Conservation (phyloP, 2,888 invertebrate species). For the Ochropacha duplaris region DNA sequence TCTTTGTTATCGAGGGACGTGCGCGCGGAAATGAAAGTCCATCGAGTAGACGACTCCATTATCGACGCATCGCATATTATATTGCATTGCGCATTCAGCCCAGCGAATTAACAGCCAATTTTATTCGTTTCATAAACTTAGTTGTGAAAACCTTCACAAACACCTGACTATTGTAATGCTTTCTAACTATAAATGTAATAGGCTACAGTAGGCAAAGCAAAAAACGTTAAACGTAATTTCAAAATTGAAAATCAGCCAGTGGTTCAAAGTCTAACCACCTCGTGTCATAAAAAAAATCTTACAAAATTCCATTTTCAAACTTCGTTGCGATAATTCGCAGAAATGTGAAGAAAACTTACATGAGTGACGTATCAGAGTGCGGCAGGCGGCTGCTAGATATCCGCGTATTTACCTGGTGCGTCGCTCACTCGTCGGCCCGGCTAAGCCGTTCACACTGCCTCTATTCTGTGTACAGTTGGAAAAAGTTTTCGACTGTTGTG, state of each 20-base stretch:
- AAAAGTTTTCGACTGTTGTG: constrained; percentile 68
- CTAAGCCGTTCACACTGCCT: constrained; percentile 54
- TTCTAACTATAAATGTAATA: no score
- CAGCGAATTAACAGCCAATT: constrained; percentile 44
- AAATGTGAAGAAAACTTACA: constrained; percentile 63
- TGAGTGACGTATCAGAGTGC: constrained; percentile 72
- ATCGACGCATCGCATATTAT: constrained; percentile 72
- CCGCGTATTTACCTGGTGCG: constrained; percentile 55
- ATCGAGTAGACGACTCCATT: constrained; percentile 71
- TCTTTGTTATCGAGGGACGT: constrained; percentile 79
- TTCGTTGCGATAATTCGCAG: constrained; percentile 48
- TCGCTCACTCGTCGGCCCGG: constrained; percentile 57
- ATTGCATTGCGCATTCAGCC: constrained; percentile 37
- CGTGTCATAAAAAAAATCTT: constrained; percentile 24
- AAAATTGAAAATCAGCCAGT: constrained; percentile 17
- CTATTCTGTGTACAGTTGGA: constrained; percentile 50
- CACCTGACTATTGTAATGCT: no score
- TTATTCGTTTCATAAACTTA: constrained; percentile 11
- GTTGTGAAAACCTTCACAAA: constrained; percentile 13
- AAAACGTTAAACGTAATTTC: no score
- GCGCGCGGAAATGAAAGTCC: constrained; percentile 81
- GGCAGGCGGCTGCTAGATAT: constrained; percentile 57
- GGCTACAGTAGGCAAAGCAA: no score
- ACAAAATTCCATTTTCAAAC: constrained; percentile 51
- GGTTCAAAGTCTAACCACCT: constrained; percentile 16